These are phyloP conservation scores for Prunella himalayana DNA, from an alignment of 2,113 vertebrate genomes.

Conservation along the genomic window DNA sequence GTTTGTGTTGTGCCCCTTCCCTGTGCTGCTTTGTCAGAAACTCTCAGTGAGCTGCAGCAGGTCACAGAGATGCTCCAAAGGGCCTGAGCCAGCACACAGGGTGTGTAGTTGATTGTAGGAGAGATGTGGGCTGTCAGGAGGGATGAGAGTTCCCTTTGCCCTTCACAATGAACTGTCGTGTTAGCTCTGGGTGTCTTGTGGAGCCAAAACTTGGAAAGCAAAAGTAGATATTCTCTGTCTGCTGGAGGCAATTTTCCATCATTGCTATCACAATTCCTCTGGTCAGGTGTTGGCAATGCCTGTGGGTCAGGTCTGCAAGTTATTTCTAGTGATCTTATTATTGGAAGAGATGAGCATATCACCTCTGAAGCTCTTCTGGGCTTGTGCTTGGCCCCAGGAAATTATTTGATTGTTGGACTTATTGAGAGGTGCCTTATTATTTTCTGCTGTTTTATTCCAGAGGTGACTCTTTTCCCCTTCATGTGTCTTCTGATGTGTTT, in stretches of 20 bases:
- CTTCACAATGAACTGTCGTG: background rate
- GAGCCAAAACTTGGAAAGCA: background rate
- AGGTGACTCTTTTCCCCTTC: background rate
- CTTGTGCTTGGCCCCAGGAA: background rate
- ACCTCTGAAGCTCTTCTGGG: background rate
- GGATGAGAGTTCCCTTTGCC: background rate
- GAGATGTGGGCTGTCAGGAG: background rate
- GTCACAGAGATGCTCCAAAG: background rate
- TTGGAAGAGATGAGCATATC: background rate
- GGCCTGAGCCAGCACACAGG: background rate
- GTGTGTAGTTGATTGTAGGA: background rate
- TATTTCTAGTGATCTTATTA: background rate
- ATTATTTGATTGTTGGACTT: background rate
- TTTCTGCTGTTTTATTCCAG: background rate
- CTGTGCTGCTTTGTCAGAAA: background rate
- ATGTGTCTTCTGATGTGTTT: background rate
- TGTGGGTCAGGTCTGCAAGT: background rate
- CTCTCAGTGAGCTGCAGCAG: background rate
- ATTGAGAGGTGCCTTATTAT: background rate
- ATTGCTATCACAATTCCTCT: background rate
- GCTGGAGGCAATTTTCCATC: background rate
- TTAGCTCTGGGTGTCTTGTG: background rate
- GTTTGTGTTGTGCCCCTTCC: background rate
- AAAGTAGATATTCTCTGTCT: background rate
- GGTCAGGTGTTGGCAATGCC: background rate